phyloP scores from a whole-genome alignment of 2,797 vertebrate species.

The Austrolebias charrua region DNA sequence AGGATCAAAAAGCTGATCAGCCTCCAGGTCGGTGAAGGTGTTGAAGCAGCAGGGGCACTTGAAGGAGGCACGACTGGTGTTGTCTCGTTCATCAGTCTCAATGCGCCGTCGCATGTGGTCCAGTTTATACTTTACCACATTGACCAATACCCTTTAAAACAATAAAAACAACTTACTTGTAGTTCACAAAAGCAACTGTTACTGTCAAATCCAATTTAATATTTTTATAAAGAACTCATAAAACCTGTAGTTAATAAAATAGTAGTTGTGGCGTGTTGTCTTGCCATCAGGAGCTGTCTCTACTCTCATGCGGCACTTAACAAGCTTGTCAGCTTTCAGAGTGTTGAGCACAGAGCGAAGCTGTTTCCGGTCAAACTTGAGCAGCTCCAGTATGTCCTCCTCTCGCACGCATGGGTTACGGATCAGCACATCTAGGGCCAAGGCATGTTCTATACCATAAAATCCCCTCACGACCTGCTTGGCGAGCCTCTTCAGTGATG shows the following conservation, averaged over 20 bases:
- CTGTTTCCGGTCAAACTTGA: constrained; percentile 98
- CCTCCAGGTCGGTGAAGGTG: constrained; percentile 98
- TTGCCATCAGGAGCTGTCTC: constrained; percentile 96
- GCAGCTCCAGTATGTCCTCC: constrained; percentile 97
- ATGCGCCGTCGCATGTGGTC: constrained; percentile 98
- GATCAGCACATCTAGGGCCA: constrained; percentile 96
- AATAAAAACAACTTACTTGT: not conserved
- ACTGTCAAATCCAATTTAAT: not conserved
- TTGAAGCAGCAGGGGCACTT: constrained; percentile 92
- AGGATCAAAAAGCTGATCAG: constrained; percentile 95
- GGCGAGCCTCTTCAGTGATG: constrained; percentile 92
- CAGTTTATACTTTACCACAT: constrained; percentile 98
- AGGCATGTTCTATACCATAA: constrained; percentile 93
- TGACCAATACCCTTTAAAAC: constrained; percentile 85
- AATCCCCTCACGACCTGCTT: constrained; percentile 98
- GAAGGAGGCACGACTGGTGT: constrained; percentile 96
- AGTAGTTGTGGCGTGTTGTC: constrained; percentile 97
- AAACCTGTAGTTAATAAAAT: constrained; percentile 94
- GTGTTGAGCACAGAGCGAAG: constrained; percentile 95
- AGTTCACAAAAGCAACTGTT: not conserved
- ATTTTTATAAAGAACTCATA: not conserved
- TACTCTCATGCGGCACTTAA: constrained; percentile 97
- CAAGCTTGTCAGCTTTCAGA: constrained; percentile 95
- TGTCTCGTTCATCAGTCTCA: constrained; percentile 97
- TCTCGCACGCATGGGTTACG: constrained; percentile 96